phyloP scores from a whole-genome alignment of 2,797 vertebrate species.

The Percopsis omiscomaycus region DNA sequence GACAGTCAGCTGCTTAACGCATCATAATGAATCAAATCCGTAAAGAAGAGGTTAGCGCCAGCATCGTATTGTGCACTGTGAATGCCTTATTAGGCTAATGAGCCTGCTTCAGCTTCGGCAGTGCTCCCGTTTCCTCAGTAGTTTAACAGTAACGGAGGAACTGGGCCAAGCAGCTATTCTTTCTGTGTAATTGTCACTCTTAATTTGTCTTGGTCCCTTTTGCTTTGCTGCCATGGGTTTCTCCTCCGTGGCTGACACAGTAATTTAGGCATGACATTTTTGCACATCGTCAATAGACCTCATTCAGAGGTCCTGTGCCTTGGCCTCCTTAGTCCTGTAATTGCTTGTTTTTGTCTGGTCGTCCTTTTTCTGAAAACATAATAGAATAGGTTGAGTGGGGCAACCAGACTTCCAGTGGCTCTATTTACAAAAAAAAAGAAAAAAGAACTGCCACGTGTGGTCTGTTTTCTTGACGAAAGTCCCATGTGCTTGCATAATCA shows the following conservation, averaged over 20 bases:
- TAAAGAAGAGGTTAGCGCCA: background rate
- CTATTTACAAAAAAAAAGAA: conserved; percentile 32
- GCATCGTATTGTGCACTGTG: background rate
- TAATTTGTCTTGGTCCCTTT: conserved; percentile 52
- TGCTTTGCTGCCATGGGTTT: conserved; percentile 44
- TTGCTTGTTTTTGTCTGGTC: conserved; percentile 77
- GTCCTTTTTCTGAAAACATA: conserved; percentile 61
- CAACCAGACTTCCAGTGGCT: conserved; percentile 62
- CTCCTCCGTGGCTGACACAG: conserved; percentile 57
- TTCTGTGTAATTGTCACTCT: conserved; percentile 61
- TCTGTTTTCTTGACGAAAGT: conserved; percentile 33
- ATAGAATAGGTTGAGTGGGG: conserved; percentile 69
- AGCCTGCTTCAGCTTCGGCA: background rate
- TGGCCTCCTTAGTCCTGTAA: conserved; percentile 67
- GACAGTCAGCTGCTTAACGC: background rate
- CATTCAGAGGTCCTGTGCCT: conserved; percentile 66
- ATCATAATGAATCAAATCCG: background rate
- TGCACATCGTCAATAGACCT: conserved; percentile 77
- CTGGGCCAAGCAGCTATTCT: conserved; percentile 47
- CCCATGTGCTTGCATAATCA: conserved; percentile 40
- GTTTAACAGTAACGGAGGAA: conserved; percentile 43
- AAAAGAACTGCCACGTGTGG: conserved; percentile 53
- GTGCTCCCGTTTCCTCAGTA: conserved; percentile 30
- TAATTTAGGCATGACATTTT: conserved; percentile 65
- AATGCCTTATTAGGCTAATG: background rate